Base-by-base conservation (phyloP, 1,140 invertebrate genomes). In the Yoshiicerus persimilis region DNA sequence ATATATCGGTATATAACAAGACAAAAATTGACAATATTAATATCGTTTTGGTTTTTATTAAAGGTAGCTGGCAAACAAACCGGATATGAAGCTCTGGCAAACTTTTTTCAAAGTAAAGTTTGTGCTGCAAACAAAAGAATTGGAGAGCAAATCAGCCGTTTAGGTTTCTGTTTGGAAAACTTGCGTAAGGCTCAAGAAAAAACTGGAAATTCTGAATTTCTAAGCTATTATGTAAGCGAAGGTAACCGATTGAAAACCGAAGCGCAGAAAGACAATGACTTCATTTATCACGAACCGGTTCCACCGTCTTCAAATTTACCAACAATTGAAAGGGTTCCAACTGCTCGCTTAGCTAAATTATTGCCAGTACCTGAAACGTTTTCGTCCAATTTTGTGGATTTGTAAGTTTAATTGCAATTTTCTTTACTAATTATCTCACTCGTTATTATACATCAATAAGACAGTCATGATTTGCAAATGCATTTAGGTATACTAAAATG, bases 211-310 rank as follows among this genome's bases (percentile, higher is more conserved):
- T 92, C 94, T 70, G 92, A 91, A 64, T 93, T 95, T 64, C 95
- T 96, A 90, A 94, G 95, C 91, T 96, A 96, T 89, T 95, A 95
- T 88, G 92, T 94, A n/a, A 95, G 94, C 64, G 95, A 94, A 91
- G 95, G 96, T 20, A 95, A 96, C 91, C 94, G 95, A 88, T 95
- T 95, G 91, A 93, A 97, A 66, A 94, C 94, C 3, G 96, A 96
- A 91, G 97, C 96, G 0, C 95, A 95, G 90, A 99, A 98, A 93
- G 98, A 99, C 92, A 99, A 99, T 93, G 97, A 99, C 93, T 99
- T 99, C 92, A 99, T 99, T 91, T 99, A 99, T 92, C 97, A 99
- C 92, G 97, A 98, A 92, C 95, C 96, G 91, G 95, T 99, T 91
- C 98, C 98, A 4, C 97, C 99, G 91, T 92, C 96, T 0, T 96